Conservation (phyloP, 2,797 vertebrate species). For the Lagodon rhomboides region DNA sequence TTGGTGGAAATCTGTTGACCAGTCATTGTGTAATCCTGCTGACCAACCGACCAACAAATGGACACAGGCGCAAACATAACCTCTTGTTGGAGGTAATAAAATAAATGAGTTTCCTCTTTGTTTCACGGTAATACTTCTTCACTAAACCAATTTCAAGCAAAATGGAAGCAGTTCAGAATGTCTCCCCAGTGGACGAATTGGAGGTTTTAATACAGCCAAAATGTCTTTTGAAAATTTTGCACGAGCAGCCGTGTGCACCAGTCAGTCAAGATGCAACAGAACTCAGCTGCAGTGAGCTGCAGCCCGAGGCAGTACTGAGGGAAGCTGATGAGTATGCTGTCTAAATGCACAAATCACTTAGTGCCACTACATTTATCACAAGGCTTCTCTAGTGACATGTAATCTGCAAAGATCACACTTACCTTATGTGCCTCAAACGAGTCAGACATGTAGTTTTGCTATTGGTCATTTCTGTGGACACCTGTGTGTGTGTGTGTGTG, state of each 20-base stretch:
- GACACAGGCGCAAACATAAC: too few relatives aligned
- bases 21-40: too few relatives aligned
- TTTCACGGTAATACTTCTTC: neutral
- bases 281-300: conserved; percentile 51
- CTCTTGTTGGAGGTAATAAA: too few relatives aligned
- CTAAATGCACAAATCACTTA: conserved; percentile 62
- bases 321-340: conserved; percentile 38
- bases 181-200: conserved; percentile 4
- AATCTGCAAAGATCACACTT: conserved; percentile 45
- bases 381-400: conserved; percentile 60
- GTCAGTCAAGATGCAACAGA: conserved; percentile 25
- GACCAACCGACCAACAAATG: too few relatives aligned
- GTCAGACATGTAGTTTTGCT: conserved; percentile 18
- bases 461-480: conserved; percentile 27
- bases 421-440: conserved; percentile 29
- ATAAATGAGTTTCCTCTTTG: neutral
- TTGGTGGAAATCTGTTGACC: too few relatives aligned
- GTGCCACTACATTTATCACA: conserved; percentile 66
- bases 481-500: neutral
- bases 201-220: conserved; percentile 3
- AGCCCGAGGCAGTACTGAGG: conserved; percentile 41
- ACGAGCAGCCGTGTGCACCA: conserved; percentile 13
- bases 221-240: neutral
- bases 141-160: conserved; percentile 1
- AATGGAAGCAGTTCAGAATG: neutral